Evolutionary conservation across 2,888 invertebrate species (phyloP).

Genomic region (Lagria hirta): DNA sequence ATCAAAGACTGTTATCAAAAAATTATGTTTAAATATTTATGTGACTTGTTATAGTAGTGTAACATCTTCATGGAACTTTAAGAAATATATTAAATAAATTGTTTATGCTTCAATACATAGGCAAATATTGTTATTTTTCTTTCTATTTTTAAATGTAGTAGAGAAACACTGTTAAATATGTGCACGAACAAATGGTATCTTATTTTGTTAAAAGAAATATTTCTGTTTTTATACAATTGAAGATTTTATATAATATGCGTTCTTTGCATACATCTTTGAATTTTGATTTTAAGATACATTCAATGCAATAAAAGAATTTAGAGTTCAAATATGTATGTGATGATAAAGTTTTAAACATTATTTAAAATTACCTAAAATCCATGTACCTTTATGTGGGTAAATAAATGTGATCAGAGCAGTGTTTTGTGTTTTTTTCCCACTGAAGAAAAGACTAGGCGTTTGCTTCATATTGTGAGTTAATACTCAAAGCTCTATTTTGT

Average conservation of each 20-base stretch:
- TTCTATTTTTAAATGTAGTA: conserved; percentile 39
- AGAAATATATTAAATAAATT: too few species aligned
- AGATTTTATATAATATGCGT: conserved; percentile 36
- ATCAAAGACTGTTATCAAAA: conserved; percentile 13
- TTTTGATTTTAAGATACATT: conserved; percentile 27
- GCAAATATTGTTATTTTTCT: conserved; percentile 30
- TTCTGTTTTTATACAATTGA: conserved; percentile 43
- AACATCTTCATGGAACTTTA: conserved; percentile 17
- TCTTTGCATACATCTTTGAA: conserved; percentile 32
- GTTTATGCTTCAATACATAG: conserved; percentile 18
- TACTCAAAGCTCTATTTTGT: too few species aligned
- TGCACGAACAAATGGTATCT: conserved; percentile 39
- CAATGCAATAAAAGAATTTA: conserved; percentile 41
- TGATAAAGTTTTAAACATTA: conserved; percentile 41
- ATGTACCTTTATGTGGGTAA: conserved; percentile 47
- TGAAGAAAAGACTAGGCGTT: too few species aligned
- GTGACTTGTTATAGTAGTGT: conserved; percentile 7
- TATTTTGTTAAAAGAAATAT: conserved; percentile 36
- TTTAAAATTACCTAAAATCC: conserved; percentile 45
- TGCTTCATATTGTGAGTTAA: too few species aligned
- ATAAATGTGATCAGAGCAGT: conserved; percentile 46
- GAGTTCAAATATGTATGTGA: conserved; percentile 35
- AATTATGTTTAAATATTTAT: conserved; percentile 9
- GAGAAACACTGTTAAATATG: conserved; percentile 46
- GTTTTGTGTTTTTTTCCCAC: too few species aligned